Percentiles rank a stretch among this genome's conserved stretches.
These are phyloP conservation scores for Phortica magna DNA, from an alignment of 2,888 invertebrate species.

Conservation along the genomic window DNA sequence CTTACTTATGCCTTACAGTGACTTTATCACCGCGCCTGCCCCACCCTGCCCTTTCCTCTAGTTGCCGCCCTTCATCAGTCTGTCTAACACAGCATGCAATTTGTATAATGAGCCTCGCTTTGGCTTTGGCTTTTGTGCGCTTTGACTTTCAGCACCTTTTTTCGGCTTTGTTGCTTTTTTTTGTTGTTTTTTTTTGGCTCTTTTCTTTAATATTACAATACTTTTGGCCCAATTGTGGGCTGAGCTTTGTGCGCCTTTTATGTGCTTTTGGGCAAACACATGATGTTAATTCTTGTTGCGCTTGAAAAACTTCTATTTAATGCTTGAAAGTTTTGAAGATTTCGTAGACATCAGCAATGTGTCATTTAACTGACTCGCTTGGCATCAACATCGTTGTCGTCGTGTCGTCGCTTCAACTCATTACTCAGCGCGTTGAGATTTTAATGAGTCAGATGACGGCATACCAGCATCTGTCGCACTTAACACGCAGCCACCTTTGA, in stretches of 20 bases:
- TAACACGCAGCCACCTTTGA: background rate
- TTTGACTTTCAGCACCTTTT: conserved; percentile 69
- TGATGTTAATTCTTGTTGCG: too few relatives aligned
- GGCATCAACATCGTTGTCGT: background rate
- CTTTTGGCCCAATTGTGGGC: background rate
- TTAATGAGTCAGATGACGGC: conserved; percentile 37
- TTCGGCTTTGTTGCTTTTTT: conserved; percentile 42
- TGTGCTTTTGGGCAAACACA: background rate
- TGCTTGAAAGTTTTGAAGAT: too few relatives aligned
- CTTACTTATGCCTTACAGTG: too few relatives aligned
- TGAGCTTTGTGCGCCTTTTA: conserved; percentile 2
- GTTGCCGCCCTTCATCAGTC: conserved; percentile 34
- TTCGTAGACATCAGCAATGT: too few relatives aligned
- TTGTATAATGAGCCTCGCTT: conserved; percentile 68
- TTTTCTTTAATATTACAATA: background rate
- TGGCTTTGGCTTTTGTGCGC: conserved; percentile 47
- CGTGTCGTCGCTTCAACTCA: conserved; percentile 8
- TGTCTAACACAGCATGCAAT: conserved; percentile 54
- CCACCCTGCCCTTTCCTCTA: background rate
- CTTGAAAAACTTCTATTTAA: too few relatives aligned
- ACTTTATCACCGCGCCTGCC: background rate
- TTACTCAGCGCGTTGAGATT: conserved; percentile 34
- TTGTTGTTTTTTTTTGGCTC: background rate
- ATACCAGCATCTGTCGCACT: background rate
- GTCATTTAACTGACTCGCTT: too few relatives aligned